Evolutionary conservation across 1,140 invertebrate genomes (phyloP).

Genomic region (Bemisia tabaci): DNA sequence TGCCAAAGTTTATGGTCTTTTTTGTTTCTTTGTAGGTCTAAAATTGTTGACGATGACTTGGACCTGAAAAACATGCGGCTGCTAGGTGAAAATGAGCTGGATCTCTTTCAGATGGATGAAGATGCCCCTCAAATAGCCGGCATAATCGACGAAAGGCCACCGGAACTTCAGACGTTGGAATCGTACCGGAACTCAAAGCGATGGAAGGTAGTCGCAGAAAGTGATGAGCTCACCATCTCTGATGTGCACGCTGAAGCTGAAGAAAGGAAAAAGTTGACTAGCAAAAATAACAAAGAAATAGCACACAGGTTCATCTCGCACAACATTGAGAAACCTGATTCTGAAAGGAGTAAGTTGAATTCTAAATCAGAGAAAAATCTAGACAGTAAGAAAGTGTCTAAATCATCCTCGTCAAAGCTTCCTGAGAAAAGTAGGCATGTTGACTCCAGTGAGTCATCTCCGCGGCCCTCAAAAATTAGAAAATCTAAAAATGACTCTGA

Average conservation of each 20-base stretch:
- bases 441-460: constrained; percentile 22
- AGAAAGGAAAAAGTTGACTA: constrained; percentile 12
- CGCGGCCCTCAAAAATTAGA: constrained; percentile 19
- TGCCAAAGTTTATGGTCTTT: too few relatives aligned
- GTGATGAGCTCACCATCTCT: constrained; percentile 23
- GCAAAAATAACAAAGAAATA: background rate
- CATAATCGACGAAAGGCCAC: constrained; percentile 71
- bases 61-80: constrained; percentile 46
- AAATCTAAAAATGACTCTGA: constrained; percentile 14
- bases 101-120: constrained; percentile 53
- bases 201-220: constrained; percentile 51
- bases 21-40: constrained; percentile 52
- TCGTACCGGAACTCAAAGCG: constrained; percentile 44
- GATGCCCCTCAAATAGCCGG: constrained; percentile 83
- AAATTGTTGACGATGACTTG: constrained; percentile 81
- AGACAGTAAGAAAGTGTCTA: background rate
- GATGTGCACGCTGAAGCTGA: constrained; percentile 16
- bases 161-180: constrained; percentile 47
- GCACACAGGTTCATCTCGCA: constrained; percentile 1
- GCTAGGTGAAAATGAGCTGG: constrained; percentile 49
- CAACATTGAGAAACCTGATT: constrained; percentile 8
- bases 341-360: background rate
- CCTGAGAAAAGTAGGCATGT: constrained; percentile 4
- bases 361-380: constrained; percentile 19
- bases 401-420: constrained; percentile 4